Percentiles rank a stretch among this genome's conserved stretches.
Conservation (phyloP, 2,113 vertebrate species). For the Pterocles gutturalis region DNA sequence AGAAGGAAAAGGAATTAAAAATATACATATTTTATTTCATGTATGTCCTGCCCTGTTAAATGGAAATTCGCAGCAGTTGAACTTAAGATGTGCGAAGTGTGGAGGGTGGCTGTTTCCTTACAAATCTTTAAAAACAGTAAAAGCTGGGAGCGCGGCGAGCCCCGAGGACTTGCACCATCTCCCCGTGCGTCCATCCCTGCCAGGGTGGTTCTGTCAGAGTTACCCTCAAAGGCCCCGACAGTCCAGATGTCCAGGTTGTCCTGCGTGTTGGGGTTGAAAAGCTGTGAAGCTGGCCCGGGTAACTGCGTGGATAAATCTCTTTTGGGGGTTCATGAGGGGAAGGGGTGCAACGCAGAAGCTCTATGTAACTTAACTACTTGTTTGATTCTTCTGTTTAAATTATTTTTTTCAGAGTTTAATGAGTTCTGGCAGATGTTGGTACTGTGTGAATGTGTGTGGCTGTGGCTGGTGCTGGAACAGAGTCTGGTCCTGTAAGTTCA, state of each 20-base stretch:
- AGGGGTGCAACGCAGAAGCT: not conserved
- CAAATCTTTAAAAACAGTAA: not conserved
- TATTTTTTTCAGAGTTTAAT: not conserved
- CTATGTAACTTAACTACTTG: not conserved
- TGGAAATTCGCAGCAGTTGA: not conserved
- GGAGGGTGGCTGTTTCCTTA: not conserved
- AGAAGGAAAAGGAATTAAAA: not conserved
- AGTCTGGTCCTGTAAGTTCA: not conserved
- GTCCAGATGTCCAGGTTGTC: not conserved
- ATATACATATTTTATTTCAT: rapidly evolving
- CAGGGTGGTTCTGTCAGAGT: not conserved
- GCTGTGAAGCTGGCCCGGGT: not conserved
- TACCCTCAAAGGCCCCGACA: not conserved
- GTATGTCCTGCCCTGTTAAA: not conserved
- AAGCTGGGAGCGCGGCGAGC: not conserved
- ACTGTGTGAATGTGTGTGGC: rapidly evolving
- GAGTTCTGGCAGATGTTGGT: not conserved
- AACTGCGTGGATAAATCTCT: rapidly evolving
- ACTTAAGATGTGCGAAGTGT: not conserved
- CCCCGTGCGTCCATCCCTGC: not conserved
- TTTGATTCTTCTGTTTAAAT: not conserved
- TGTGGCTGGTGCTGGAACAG: not conserved
- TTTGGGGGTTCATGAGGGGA: not conserved
- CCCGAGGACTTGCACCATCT: not conserved
- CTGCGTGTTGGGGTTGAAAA: not conserved